A percentile compares a stretch with the other conserved stretches of the same genome.
Evolutionary conservation across 2,113 vertebrate species (phyloP).

Genomic region (Crotalus horridus): DNA sequence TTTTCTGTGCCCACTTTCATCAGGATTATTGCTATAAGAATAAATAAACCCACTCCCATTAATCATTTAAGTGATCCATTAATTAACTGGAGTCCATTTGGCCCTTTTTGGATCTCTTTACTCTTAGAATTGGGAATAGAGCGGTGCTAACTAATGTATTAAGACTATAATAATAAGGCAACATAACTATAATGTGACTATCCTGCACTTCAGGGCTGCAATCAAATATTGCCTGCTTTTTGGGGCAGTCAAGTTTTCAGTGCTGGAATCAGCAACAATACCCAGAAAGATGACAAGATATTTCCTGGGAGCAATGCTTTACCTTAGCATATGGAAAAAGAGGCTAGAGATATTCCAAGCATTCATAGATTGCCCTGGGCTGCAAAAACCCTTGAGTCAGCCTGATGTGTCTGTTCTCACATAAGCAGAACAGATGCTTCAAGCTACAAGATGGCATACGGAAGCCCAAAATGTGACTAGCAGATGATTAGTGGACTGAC

Average conservation of each 20-base stretch:
- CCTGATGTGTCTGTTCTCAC: background rate
- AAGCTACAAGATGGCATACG: fast-evolving
- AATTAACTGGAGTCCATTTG: background rate
- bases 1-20: background rate
- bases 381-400: background rate
- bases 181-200: background rate
- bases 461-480: background rate
- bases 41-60: background rate
- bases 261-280: background rate
- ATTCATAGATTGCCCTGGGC: background rate
- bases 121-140: too few species aligned
- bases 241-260: background rate
- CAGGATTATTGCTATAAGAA: background rate
- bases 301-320: background rate
- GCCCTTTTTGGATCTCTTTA: background rate
- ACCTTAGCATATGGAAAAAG: background rate
- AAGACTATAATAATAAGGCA: background rate
- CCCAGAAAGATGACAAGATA: background rate
- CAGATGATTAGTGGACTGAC: slow-evolving; percentile 9
- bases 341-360: background rate
- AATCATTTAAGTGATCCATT: background rate
- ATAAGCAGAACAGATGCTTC: background rate
- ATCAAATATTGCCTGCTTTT: background rate
- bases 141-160: background rate
- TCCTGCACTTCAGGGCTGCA: fast-evolving